phyloP scores from a whole-genome alignment of 2,888 invertebrate species.

The Ferrisia virgata region DNA sequence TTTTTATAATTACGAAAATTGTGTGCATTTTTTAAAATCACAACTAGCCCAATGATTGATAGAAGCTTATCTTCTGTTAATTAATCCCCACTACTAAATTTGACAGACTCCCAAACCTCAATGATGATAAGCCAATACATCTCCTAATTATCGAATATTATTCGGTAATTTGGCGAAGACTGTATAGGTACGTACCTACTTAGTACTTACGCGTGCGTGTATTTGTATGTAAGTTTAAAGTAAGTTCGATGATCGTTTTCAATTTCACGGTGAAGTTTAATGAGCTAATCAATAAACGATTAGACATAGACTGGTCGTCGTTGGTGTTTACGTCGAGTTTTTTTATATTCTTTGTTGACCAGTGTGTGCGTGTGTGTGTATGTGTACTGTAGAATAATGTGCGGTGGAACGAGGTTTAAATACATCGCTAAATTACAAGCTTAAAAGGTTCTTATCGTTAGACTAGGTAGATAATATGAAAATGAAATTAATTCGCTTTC shows the following conservation, averaged over 20 bases:
- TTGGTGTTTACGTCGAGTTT: background rate
- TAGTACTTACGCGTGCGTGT: background rate
- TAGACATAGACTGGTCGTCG: background rate
- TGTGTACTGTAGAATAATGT: background rate
- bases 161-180: too few species aligned
- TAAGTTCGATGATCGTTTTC: background rate
- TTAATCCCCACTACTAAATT: too few species aligned
- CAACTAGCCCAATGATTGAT: too few species aligned
- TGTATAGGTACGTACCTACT: too few species aligned
- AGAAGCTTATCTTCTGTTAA: too few species aligned
- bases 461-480: background rate
- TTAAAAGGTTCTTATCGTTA: background rate
- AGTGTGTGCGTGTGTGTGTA: background rate
- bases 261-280: conserved; percentile 14
- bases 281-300: conserved; percentile 16
- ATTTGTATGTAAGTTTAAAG: background rate
- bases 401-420: background rate
- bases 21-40: too few species aligned
- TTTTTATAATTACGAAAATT: too few species aligned
- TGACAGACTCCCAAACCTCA: too few species aligned
- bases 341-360: background rate
- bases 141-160: too few species aligned
- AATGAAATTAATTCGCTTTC: conserved; percentile 5
- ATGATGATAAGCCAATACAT: too few species aligned
- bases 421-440: background rate